These are phyloP conservation scores for Marmota flaviventris DNA, from an alignment of 2,113 vertebrate species.

Conservation along the genomic window DNA sequence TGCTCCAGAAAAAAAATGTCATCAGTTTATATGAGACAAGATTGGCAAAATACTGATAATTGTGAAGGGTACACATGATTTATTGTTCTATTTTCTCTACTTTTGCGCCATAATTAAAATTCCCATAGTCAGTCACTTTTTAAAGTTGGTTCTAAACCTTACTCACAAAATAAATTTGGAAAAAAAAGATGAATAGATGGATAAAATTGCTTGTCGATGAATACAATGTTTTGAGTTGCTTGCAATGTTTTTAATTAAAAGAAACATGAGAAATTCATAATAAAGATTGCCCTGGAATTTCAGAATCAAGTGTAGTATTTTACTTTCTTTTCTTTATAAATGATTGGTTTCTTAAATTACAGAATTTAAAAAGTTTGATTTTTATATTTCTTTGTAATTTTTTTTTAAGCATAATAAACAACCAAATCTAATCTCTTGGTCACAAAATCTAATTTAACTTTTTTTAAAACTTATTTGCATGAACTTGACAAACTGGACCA, in stretches of 20 bases:
- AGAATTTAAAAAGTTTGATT: not conserved
- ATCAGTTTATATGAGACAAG: not conserved
- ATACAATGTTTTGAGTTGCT: not conserved
- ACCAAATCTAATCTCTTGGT: not conserved
- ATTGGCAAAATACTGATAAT: not conserved
- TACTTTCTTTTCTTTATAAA: not conserved
- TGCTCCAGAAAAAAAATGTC: not conserved
- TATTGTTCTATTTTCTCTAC: not conserved
- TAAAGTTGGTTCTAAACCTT: not conserved
- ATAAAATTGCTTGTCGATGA: not conserved
- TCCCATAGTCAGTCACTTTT: not conserved
- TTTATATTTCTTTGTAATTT: not conserved
- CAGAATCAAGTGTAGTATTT: not conserved
- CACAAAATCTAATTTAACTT: not conserved
- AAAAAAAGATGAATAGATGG: not conserved
- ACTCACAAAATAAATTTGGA: not conserved
- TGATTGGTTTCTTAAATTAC: not conserved
- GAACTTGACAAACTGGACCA: not conserved
- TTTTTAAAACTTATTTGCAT: not conserved
- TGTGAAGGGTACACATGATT: not conserved
- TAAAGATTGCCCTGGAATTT: not conserved
- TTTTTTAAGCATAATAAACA: not conserved
- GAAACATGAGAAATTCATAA: not conserved
- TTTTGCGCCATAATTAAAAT: not conserved
- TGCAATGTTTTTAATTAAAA: not conserved